These are phyloP conservation scores for Montipora foliosa DNA, from an alignment of 64 coral and sea anemone genomes.

Conservation along the genomic window DNA sequence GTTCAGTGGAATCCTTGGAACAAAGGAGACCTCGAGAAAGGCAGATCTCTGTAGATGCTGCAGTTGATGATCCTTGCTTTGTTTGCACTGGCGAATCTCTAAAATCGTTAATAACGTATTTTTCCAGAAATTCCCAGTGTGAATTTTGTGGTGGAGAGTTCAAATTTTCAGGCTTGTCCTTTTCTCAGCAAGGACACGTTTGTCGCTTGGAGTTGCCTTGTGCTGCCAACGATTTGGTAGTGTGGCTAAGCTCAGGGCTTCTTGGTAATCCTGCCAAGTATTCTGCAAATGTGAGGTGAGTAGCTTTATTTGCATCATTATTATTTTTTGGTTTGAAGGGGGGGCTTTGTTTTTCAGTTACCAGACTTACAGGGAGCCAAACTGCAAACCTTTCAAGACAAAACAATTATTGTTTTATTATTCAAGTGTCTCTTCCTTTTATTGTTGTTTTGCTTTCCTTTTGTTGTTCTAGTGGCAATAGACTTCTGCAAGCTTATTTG, in stretches of 20 bases:
- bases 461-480: too few species aligned
- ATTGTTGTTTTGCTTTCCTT: too few species aligned
- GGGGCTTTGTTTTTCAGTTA: too few species aligned
- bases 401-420: too few species aligned
- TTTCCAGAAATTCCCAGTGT: not conserved
- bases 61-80: not conserved
- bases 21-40: not conserved
- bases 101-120: not conserved
- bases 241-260: not conserved
- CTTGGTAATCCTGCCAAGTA: slow-evolving; percentile 1
- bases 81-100: not conserved
- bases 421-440: too few species aligned
- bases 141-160: not conserved
- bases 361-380: too few species aligned
- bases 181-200: not conserved
- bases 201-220: not conserved
- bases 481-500: too few species aligned
- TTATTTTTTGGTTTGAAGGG: too few species aligned
- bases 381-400: too few species aligned
- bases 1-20: not conserved
- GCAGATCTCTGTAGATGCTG: not conserved
- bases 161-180: not conserved
- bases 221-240: not conserved
- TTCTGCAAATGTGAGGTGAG: not conserved
- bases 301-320: not conserved